Evolutionary conservation across 2,113 vertebrate genomes (phyloP).

Genomic region (Anolis sagrei): DNA sequence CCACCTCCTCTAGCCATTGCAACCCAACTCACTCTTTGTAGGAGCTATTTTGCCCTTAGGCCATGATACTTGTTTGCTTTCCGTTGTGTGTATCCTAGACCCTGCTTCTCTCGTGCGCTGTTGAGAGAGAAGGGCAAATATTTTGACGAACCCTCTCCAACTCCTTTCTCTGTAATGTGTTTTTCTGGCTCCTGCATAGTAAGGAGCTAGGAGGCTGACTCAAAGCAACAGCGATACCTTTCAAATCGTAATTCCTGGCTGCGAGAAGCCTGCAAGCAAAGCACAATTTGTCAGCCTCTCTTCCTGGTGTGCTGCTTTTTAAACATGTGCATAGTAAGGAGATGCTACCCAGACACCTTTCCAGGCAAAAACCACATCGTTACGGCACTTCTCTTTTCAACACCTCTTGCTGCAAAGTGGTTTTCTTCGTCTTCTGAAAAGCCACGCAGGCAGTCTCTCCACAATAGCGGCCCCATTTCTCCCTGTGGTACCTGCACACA

Average conservation of each 20-base stretch:
- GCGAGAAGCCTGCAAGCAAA: constrained; percentile 27
- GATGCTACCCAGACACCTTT: constrained; percentile 32
- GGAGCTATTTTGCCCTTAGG: neutral
- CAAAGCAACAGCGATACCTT: accelerated
- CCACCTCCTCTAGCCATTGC: too few relatives aligned
- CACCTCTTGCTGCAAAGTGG: constrained; percentile 41
- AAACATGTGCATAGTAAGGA: neutral
- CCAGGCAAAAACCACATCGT: neutral
- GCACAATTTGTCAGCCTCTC: constrained; percentile 19
- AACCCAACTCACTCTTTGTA: neutral
- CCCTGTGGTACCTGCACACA: constrained; percentile 61
- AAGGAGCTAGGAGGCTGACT: neutral
- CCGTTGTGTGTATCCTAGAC: neutral
- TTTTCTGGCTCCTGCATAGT: neutral
- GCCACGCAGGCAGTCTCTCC: constrained; percentile 60
- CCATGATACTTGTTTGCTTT: neutral
- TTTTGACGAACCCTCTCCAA: neutral
- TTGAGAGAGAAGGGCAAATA: neutral
- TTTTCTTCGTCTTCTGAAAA: constrained; percentile 62
- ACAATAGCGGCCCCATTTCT: constrained; percentile 57
- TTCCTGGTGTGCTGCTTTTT: constrained; percentile 10
- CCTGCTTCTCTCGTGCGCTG: neutral
- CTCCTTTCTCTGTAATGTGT: neutral
- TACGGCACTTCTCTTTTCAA: neutral
- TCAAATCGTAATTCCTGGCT: neutral